Evolutionary conservation across 2,113 vertebrate species (phyloP).

Genomic region (Ceuthmochares aereus): DNA sequence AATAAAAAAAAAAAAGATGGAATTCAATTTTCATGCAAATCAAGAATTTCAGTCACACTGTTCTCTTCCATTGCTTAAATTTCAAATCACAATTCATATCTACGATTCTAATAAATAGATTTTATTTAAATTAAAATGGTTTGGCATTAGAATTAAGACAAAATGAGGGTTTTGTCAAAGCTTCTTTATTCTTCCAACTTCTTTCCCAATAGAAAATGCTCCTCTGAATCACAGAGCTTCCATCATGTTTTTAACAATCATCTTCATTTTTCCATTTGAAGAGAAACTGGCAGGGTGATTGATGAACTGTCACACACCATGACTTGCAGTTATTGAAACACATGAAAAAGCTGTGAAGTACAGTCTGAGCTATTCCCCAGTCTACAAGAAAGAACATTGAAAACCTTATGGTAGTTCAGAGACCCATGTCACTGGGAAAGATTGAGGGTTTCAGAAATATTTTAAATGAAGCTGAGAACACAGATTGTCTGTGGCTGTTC

Average conservation of each 20-base stretch:
- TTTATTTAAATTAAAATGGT: background rate
- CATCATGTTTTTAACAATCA: background rate
- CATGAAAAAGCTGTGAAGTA: background rate
- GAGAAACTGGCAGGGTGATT: background rate
- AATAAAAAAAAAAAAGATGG: background rate
- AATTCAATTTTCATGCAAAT: background rate
- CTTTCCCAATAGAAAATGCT: background rate
- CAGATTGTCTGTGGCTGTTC: background rate
- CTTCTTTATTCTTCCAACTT: background rate
- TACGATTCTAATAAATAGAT: background rate
- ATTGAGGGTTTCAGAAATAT: background rate
- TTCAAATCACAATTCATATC: background rate
- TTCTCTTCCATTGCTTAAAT: background rate
- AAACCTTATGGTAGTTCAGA: background rate
- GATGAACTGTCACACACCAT: background rate
- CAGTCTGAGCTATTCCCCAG: background rate
- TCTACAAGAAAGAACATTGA: background rate
- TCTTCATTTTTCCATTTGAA: constrained; percentile 5
- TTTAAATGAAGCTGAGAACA: background rate
- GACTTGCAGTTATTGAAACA: constrained; percentile 12
- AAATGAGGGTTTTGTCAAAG: background rate
- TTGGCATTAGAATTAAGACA: background rate
- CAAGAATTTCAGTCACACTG: background rate
- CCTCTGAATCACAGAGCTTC: background rate
- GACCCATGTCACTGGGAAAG: background rate